Conservation (phyloP, 2,888 invertebrate species). For the Drosophila villosipedis region DNA sequence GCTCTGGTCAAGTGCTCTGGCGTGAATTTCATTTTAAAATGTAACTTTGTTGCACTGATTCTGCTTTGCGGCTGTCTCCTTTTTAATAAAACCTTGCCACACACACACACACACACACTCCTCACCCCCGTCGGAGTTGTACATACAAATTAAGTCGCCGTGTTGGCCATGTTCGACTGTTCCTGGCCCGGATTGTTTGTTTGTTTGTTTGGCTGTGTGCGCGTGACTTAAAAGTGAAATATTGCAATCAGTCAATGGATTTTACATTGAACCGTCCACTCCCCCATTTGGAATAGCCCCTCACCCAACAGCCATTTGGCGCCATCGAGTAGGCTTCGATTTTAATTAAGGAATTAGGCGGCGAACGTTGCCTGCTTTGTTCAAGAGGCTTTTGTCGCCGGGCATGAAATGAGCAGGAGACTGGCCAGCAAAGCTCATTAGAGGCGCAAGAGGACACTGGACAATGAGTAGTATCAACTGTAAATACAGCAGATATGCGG, state of each 20-base stretch:
- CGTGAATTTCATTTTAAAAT: slow-evolving; percentile 70
- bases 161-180: slow-evolving; percentile 51
- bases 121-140: slow-evolving; percentile 24
- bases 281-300: background rate
- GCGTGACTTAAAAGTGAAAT: slow-evolving; percentile 76
- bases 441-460: slow-evolving; percentile 3
- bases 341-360: slow-evolving; percentile 81
- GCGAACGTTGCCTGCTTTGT: slow-evolving; percentile 57
- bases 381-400: slow-evolving; percentile 55
- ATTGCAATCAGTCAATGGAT: slow-evolving; percentile 81
- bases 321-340: slow-evolving; percentile 71
- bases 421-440: slow-evolving; percentile 71
- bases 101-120: background rate
- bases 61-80: slow-evolving; percentile 56
- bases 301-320: slow-evolving; percentile 20
- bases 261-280: slow-evolving; percentile 38
- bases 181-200: slow-evolving; percentile 41
- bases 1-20: slow-evolving; percentile 66
- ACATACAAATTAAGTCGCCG: slow-evolving; percentile 79
- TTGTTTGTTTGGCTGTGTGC: slow-evolving; percentile 37
- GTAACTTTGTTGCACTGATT: slow-evolving; percentile 74
- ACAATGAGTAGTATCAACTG: too few species aligned
- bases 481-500: background rate
- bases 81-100: slow-evolving; percentile 71
- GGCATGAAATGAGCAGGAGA: slow-evolving; percentile 51